Evolutionary conservation across 2,113 vertebrate genomes (phyloP).

Genomic region (Chloroceryle aenea): DNA sequence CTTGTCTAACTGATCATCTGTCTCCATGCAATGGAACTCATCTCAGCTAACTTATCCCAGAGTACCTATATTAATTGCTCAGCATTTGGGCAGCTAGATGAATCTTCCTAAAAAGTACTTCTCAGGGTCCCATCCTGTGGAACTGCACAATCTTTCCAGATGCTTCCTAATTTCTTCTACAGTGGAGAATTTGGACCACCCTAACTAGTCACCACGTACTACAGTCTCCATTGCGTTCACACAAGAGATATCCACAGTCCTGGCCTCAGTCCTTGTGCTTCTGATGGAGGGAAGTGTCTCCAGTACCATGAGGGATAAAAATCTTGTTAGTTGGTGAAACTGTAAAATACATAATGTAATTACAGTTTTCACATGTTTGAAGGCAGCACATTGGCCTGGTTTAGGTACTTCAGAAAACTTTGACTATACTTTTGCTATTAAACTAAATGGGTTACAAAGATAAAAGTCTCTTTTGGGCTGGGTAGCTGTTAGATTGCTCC

Average conservation of each 20-base stretch:
- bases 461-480: neutral
- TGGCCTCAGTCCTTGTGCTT: neutral
- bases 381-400: neutral
- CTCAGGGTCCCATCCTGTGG: neutral
- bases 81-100: neutral
- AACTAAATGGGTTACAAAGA: neutral
- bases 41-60: neutral
- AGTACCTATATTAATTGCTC: neutral
- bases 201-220: rapidly evolving
- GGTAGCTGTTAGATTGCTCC: neutral
- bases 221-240: neutral
- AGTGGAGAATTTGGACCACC: neutral
- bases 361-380: neutral
- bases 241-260: neutral
- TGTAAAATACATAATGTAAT: neutral
- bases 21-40: neutral
- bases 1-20: neutral
- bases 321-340: neutral
- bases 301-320: neutral
- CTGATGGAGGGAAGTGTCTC: neutral
- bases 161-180: neutral
- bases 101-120: neutral
- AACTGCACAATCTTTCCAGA: neutral
- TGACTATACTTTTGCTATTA: neutral
- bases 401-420: neutral